Evolutionary conservation across 64 coral and sea anemone genomes (phyloP).

Genomic region (Montipora cactus): DNA sequence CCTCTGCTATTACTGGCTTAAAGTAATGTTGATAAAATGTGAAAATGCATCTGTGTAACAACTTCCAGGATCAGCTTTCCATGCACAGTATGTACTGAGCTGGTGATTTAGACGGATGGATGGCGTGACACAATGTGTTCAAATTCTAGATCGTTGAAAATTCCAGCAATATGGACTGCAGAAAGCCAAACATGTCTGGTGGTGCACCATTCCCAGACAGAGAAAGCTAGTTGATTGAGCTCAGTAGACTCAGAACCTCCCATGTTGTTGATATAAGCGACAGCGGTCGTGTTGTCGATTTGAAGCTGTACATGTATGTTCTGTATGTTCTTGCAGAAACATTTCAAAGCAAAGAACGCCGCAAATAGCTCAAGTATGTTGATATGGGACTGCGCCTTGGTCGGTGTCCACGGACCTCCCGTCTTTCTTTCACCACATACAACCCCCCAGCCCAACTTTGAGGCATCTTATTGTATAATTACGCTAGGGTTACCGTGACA

Average conservation of each 20-base stretch:
- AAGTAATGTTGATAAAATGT: background rate
- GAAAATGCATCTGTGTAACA: conserved; percentile 63
- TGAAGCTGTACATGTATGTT: conserved; percentile 40
- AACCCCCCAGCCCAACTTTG: conserved; percentile 6
- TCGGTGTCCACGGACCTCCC: conserved; percentile 21
- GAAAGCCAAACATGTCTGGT: conserved; percentile 16
- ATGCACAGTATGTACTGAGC: conserved; percentile 56
- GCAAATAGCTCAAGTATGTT: conserved; percentile 70
- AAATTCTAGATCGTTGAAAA: conserved; percentile 20
- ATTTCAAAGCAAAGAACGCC: conserved; percentile 43
- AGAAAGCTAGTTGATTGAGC: conserved; percentile 52
- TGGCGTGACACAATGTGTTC: conserved; percentile 37
- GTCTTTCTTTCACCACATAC: conserved; percentile 42
- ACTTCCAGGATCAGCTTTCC: conserved; percentile 71
- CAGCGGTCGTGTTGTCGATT: conserved; percentile 69
- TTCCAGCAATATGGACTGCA: conserved; percentile 16
- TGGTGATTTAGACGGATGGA: conserved; percentile 45
- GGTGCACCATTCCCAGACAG: conserved; percentile 51
- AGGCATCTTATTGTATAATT: too few species aligned
- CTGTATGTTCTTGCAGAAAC: conserved; percentile 32
- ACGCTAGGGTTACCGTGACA: too few species aligned
- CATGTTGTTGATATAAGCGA: conserved; percentile 52
- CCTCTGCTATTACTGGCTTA: background rate
- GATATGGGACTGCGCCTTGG: conserved; percentile 8
- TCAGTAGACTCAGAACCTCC: conserved; percentile 52